phyloP scores from a whole-genome alignment of 1,140 invertebrate genomes.

The Euwallacea similis region DNA sequence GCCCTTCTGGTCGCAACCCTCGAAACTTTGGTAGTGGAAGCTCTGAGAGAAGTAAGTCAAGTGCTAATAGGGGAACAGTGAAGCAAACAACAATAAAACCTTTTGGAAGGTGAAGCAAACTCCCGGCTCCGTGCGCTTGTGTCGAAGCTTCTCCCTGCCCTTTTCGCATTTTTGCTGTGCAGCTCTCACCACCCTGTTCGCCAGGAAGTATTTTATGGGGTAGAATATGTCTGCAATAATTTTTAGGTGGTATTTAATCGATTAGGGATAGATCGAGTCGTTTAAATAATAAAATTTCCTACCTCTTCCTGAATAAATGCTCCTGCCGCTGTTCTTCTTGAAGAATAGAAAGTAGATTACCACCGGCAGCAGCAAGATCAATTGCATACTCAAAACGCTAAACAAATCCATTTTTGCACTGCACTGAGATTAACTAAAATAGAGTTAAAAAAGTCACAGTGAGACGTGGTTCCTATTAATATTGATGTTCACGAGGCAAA shows the following conservation, averaged over 20 bases:
- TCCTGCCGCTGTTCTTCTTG: conserved; percentile 19
- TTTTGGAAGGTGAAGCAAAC: conserved; percentile 18
- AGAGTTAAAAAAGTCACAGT: too few species aligned
- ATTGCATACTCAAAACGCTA: conserved; percentile 15
- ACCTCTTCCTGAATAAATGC: conserved; percentile 37
- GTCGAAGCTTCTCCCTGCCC: conserved; percentile 11
- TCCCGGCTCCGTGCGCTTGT: conserved; percentile 12
- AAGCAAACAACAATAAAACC: conserved; percentile 4
- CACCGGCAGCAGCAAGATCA: conserved; percentile 34
- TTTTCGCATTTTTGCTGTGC: conserved; percentile 21
- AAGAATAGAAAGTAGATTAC: conserved; percentile 36
- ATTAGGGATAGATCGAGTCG: too few species aligned
- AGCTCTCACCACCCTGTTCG: conserved; percentile 35
- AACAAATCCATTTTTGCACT: not conserved
- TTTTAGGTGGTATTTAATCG: too few species aligned
- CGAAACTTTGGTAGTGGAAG: conserved; percentile 29
- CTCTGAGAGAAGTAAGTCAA: not conserved
- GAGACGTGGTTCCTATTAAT: too few species aligned
- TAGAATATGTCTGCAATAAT: conserved; percentile 41
- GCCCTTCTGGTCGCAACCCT: conserved; percentile 42
- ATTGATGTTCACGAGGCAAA: too few species aligned
- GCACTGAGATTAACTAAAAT: too few species aligned
- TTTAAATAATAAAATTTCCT: not conserved
- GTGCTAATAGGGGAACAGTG: not conserved
- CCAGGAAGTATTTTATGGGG: conserved; percentile 35